Evolutionary conservation across 2,113 vertebrate genomes (phyloP), one percentile per base, ranked within the genome.

Genomic region (Puntigrus tetrazona): DNA sequence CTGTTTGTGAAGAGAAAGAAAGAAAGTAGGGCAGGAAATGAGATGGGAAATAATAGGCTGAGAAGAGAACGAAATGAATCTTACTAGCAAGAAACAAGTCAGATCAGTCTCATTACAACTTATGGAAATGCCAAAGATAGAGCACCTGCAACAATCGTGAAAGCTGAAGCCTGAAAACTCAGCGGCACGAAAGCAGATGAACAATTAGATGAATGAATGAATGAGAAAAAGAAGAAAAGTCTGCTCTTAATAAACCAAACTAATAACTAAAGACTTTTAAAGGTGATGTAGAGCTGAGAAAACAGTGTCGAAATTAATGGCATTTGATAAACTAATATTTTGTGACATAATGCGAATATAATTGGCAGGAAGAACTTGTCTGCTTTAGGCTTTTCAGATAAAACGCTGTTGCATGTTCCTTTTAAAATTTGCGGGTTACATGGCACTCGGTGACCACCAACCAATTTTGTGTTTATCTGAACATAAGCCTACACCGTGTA

Each of bases 11-110:
- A 41, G 47, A 52, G n/a, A n/a, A 75, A 43, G 38, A 74, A 78
- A 25, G 45, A 65, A 78, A 77, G 59, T 70, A 41, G 57, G 31
- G 25, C 34, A 70, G 61, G 82, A 74, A 61, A 25, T 25, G 16
- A 57, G 41, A 80, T 10, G 65, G 83, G 63, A n/a, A 70, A 81
- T 85, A 43, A 85, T 45, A 82, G 34, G 29, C 36, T 43, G 41
- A 14, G 61, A n/a, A n/a, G 36, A 45, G 52, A 47, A 76, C n/a
- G n/a, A 69, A 55, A 7, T 45, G 14, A 27, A 63, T 34, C n/a
- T n/a, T 36, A 25, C 13, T 34, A 38, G 70, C 43, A 77, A 82
- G 59, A 36, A 50, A 83, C 61, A 78, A 82, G 70, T 36, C 36
- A 69, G 61, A 41, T 41, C 59, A 31, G 13, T 69, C 25, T 47